Conservation (phyloP, 2,888 invertebrate genomes). For the Taphrorychus bicolor region DNA sequence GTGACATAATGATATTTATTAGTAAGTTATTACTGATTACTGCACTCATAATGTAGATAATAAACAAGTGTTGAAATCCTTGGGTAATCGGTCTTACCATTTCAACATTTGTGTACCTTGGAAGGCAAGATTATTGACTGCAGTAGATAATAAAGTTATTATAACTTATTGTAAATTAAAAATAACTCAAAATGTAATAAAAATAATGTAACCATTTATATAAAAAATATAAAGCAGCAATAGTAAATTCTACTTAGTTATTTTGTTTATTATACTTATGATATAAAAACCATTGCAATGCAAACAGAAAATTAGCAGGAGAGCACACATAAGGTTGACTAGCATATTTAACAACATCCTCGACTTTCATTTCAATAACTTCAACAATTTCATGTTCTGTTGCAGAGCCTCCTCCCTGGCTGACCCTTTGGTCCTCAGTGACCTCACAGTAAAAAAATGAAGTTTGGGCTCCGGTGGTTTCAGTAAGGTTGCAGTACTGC, state of each 20-base stretch:
- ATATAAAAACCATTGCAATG: constrained; percentile 76
- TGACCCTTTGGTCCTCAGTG: constrained; percentile 76
- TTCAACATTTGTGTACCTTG: too few relatives aligned
- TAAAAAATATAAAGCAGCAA: too few relatives aligned
- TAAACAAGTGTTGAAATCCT: too few relatives aligned
- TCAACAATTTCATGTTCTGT: constrained; percentile 91
- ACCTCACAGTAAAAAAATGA: constrained; percentile 89
- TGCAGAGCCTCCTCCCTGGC: constrained; percentile 79
- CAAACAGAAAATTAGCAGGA: constrained; percentile 77
- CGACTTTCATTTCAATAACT: constrained; percentile 79
- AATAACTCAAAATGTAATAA: too few relatives aligned
- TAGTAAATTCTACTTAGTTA: not conserved
- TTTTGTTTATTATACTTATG: constrained; percentile 27
- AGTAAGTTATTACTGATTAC: too few relatives aligned
- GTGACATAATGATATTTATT: too few relatives aligned
- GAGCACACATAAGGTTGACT: constrained; percentile 66
- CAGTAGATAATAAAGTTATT: too few relatives aligned
- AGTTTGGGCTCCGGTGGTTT: constrained; percentile 77
- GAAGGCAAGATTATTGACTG: too few relatives aligned
- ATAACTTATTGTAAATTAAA: too few relatives aligned
- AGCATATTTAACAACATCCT: constrained; percentile 68
- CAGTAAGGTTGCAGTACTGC: constrained; percentile 76
- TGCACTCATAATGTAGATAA: too few relatives aligned
- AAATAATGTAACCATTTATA: too few relatives aligned
- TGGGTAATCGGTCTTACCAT: too few relatives aligned